Evolutionary conservation across 2,113 vertebrate genomes (phyloP), one percentile per base, ranked within the genome.

Genomic region (Eleginops maclovinus): DNA sequence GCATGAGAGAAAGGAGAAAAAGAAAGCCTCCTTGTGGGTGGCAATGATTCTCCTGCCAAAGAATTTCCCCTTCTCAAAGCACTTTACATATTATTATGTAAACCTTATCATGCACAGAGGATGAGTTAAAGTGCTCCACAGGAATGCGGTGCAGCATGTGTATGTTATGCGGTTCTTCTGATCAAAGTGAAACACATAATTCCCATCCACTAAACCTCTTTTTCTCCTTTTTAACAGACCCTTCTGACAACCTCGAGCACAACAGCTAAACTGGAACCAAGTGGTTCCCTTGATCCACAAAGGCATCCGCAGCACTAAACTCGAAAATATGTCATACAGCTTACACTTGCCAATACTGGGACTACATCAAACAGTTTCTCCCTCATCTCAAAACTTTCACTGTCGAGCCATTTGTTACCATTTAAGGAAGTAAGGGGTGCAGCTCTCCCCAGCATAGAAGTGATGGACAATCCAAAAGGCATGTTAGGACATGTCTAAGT

Each of bases 181-280:
- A 94, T 93, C 93, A 93, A 93, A 93, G 89, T 61, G 55, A 87
- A 85, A 89, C 71, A 75, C 86, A 87, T 74, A 86, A 85, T 87
- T 87, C 90, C 83, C 63, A 71, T 84, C 75, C 71, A 64, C 89
- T 79, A 88, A 87, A 81, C 65, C 82, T 54, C 62, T 36, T 22
- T 65, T 50, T 41, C 13, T 46, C 36, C 56, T 10, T 77, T 81
- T 83, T 71, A 83, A 82, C 75, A 62, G 81, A 72, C 79, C 56
- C 65, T 50, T 85, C 77, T 88, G 80, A 90, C 88, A 90, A 84
- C 70, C 86, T 75, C 77, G 40, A 89, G 79, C 82, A 75, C 79
- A 78, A 87, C 73, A 69, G 79, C 84, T 83, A 72, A 85, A 88
- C 82, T 91, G 71, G 70, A 92, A 90, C 90, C 90, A 86, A 90